These are phyloP conservation scores for Coleophora deauratella DNA, from an alignment of 2,888 invertebrate species.

Conservation along the genomic window DNA sequence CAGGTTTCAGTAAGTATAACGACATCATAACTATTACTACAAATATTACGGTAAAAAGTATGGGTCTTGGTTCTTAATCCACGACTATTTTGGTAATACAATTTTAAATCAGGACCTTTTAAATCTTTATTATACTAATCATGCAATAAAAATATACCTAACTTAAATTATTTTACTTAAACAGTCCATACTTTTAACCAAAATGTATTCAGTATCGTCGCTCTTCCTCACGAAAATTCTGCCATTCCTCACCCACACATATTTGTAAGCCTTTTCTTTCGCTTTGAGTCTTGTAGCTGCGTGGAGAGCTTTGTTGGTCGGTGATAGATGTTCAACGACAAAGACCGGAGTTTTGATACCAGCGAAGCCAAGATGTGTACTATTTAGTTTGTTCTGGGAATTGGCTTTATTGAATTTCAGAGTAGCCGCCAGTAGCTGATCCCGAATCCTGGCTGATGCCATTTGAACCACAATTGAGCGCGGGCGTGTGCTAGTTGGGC, in stretches of 20 bases:
- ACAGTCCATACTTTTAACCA: too few species aligned
- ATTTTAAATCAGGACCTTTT: too few species aligned
- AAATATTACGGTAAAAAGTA: not conserved
- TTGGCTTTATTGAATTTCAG: slow-evolving; percentile 12
- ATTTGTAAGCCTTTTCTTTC: too few species aligned
- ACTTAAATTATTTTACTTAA: too few species aligned
- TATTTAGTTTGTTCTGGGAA: slow-evolving; percentile 11
- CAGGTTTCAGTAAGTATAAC: slow-evolving; percentile 1
- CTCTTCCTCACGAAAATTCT: too few species aligned
- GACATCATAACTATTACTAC: slow-evolving; percentile 1
- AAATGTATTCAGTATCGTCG: too few species aligned
- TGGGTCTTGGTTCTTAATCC: slow-evolving; percentile 2
- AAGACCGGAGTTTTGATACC: slow-evolving; percentile 11
- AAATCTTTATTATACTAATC: too few species aligned
- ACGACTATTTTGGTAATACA: not conserved
- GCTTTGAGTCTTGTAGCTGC: too few species aligned
- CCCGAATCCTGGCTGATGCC: slow-evolving; percentile 7
- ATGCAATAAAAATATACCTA: too few species aligned
- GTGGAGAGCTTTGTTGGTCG: slow-evolving; percentile 17
- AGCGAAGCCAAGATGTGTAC: slow-evolving; percentile 7
- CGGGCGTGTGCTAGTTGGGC: slow-evolving; percentile 7
- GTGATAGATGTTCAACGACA: slow-evolving; percentile 16
- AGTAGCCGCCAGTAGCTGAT: slow-evolving; percentile 10
- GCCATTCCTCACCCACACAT: too few species aligned
- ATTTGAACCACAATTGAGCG: slow-evolving; percentile 15